These are phyloP conservation scores for Bos indicus DNA, from an alignment of 2,113 vertebrate genomes.

Conservation along the genomic window DNA sequence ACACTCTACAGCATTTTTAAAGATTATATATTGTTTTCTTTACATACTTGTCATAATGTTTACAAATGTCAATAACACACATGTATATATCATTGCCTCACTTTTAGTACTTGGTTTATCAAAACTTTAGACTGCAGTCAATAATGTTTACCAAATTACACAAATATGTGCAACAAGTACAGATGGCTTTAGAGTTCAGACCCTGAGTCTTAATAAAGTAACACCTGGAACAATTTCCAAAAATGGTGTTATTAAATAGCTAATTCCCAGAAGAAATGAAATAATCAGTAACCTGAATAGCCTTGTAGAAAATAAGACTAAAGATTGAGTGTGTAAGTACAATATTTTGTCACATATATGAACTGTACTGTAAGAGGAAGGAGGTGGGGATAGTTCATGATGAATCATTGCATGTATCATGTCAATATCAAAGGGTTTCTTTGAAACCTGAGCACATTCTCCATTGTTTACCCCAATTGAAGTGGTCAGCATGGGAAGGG, in stretches of 20 bases:
- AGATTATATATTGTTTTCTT: background rate
- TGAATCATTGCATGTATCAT: background rate
- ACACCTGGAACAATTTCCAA: background rate
- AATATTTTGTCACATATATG: background rate
- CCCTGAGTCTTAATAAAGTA: background rate
- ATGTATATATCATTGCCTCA: background rate
- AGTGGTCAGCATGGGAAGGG: background rate
- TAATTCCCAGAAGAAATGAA: background rate
- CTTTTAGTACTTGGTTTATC: background rate
- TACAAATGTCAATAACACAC: background rate
- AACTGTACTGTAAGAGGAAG: background rate
- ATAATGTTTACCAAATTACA: background rate
- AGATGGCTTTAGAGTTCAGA: background rate
- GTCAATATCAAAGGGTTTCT: background rate
- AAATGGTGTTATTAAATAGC: background rate
- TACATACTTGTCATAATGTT: background rate
- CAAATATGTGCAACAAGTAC: background rate
- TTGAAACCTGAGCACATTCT: background rate
- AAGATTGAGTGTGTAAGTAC: background rate
- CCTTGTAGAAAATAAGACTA: background rate
- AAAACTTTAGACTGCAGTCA: background rate
- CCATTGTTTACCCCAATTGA: background rate
- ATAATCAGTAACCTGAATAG: background rate
- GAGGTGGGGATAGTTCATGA: background rate
- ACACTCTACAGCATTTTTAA: background rate